Evolutionary conservation across 1,140 invertebrate genomes (phyloP), one percentile per base, ranked within the genome.

Genomic region (Drosophila triauraria): DNA sequence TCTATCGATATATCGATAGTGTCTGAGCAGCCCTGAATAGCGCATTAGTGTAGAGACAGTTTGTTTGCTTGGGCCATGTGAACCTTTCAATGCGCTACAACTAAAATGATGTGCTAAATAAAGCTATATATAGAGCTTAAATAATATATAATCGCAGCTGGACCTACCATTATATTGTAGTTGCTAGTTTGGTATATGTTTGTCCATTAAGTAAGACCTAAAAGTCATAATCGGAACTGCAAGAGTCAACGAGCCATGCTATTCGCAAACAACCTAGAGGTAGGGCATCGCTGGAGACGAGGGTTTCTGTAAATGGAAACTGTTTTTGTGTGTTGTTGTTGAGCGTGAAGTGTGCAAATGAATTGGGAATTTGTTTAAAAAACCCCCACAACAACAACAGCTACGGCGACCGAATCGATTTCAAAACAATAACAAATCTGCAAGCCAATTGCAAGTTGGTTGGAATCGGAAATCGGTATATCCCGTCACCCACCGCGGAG

Each of bases 321-420:
- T 83, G 84, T 87, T 83, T 83, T 75, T 87, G 67, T 88, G 71
- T 88, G 79, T 88, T 88, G 85, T 88, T 88, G 84, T 88, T 77
- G 74, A 84, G 77, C 81, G 74, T 88, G 69, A 88, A 90, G 84
- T 88, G 82, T 86, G 80, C 80, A 88, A 84, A 84, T 88, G 65
- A 88, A 81, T 90, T 88, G 65, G 79, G 62, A 90, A 81, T 81
- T 69, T 77, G 56, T 67, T 83, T 86, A 77, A 83, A 65, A 54
- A 85, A 63, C 43, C 13, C 30, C n/a, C 23, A 54, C 40, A 51
- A 57, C 50, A 70, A 43, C 30, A 70, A 62, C 76, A 54, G 46
- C 47, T 48, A 79, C 54, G 62, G 38, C 65, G 27, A 76, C 64
- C 70, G 60, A 74, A 68, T 70, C 44, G 59, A 83, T 80, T 82